Conservation (phyloP, 2,797 vertebrate genomes). For the Arnoldichthys spilopterus region DNA sequence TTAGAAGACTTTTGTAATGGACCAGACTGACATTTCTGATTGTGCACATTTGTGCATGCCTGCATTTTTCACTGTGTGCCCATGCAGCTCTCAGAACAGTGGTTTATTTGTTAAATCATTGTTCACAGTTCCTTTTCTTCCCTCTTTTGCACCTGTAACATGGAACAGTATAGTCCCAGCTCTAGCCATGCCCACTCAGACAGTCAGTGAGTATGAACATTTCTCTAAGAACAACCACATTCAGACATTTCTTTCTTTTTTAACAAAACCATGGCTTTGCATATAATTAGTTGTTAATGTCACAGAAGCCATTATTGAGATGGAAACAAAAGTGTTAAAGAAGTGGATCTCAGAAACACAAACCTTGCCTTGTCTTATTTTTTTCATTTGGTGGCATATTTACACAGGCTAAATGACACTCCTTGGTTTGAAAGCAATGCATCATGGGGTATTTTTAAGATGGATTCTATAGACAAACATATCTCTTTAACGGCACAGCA, state of each 20-base stretch:
- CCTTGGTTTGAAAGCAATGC: slow-evolving; percentile 64
- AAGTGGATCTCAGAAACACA: slow-evolving; percentile 24
- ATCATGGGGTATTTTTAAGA: slow-evolving; percentile 60
- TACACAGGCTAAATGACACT: slow-evolving; percentile 64
- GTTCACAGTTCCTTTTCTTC: slow-evolving; percentile 5
- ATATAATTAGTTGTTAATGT: slow-evolving; percentile 30
- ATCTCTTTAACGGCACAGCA: slow-evolving; percentile 10
- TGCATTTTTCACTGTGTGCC: slow-evolving; percentile 49
- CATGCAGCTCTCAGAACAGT: slow-evolving; percentile 41
- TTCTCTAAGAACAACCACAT: slow-evolving; percentile 21
- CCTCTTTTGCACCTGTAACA: slow-evolving; percentile 39
- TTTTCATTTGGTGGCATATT: slow-evolving; percentile 60
- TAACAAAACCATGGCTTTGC: slow-evolving; percentile 9
- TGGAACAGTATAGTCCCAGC: slow-evolving; percentile 9
- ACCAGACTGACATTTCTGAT: slow-evolving; percentile 43
- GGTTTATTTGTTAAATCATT: slow-evolving; percentile 26
- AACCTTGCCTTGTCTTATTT: slow-evolving; percentile 54
- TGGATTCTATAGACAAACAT: slow-evolving; percentile 22
- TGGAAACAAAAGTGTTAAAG: slow-evolving; percentile 33
- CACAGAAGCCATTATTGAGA: slow-evolving; percentile 21
- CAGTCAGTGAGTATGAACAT: slow-evolving; percentile 19
- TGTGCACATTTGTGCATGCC: slow-evolving; percentile 57
- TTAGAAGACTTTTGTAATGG: slow-evolving; percentile 43
- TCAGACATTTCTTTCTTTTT: slow-evolving; percentile 2
- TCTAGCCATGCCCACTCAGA: slow-evolving; percentile 10